phyloP scores from a whole-genome alignment of 2,797 vertebrate species.

The Hephaestus fuliginosus region DNA sequence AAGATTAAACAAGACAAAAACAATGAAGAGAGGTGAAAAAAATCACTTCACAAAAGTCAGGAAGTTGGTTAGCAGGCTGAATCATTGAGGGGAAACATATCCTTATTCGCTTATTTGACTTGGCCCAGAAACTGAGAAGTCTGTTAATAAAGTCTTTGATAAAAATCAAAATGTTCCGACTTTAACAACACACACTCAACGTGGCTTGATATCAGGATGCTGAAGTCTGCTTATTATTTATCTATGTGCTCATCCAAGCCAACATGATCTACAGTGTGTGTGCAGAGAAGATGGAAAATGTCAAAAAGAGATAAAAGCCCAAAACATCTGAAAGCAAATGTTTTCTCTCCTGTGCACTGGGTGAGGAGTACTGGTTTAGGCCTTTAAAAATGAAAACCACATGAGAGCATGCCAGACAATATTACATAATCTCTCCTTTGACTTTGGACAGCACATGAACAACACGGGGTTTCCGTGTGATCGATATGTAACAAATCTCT shows the following conservation, averaged over 20 bases:
- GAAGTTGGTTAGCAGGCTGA: constrained; percentile 56
- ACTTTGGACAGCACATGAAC: constrained; percentile 44
- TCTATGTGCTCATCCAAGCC: constrained; percentile 11
- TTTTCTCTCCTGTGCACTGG: constrained; percentile 5
- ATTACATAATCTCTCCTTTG: constrained; percentile 48
- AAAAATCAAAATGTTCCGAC: constrained; percentile 61
- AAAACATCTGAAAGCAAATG: constrained; percentile 3
- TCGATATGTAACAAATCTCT: constrained; percentile 15
- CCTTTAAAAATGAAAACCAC: constrained; percentile 34
- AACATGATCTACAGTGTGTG: constrained; percentile 18
- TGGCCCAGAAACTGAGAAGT: constrained; percentile 66
- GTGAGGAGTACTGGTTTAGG: constrained; percentile 20
- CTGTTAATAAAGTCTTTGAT: constrained; percentile 71
- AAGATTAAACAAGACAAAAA: constrained; percentile 32
- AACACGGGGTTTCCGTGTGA: constrained; percentile 45
- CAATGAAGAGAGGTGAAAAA: constrained; percentile 37
- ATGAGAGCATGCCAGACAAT: constrained; percentile 14
- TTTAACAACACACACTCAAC: constrained; percentile 31
- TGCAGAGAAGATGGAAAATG: constrained; percentile 6
- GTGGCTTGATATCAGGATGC: constrained; percentile 8
- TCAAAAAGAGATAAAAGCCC: background rate
- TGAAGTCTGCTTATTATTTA: constrained; percentile 20
- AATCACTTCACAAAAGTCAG: constrained; percentile 47
- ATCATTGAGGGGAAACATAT: constrained; percentile 72
- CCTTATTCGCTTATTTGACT: constrained; percentile 77